Percentiles rank a stretch among this genome's conserved stretches.
Evolutionary conservation across 2,797 vertebrate genomes (phyloP).

Genomic region (Euthynnus affinis): DNA sequence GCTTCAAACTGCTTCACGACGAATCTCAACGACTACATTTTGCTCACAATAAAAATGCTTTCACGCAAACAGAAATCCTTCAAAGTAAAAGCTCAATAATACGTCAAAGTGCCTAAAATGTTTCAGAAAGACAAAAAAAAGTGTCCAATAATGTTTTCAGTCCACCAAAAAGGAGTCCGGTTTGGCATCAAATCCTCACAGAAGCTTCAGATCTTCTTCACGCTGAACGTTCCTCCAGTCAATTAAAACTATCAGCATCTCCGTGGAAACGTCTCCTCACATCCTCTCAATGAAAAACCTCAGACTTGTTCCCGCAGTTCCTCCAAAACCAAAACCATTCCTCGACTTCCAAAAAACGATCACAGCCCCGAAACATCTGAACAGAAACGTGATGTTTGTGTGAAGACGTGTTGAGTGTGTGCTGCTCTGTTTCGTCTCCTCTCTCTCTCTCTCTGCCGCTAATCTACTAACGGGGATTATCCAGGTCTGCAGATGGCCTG

Average conservation of each 20-base stretch:
- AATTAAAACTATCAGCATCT: slow-evolving; percentile 2
- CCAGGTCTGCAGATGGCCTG: slow-evolving; percentile 76
- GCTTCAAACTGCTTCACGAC: neutral
- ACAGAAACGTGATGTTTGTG: neutral
- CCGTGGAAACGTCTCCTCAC: neutral
- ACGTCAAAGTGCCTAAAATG: neutral
- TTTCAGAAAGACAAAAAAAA: neutral
- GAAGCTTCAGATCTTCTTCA: neutral
- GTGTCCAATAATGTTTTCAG: neutral
- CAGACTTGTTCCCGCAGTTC: neutral
- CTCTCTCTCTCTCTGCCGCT: slow-evolving; percentile 39
- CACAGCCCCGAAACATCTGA: neutral
- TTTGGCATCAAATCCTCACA: neutral
- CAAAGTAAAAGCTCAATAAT: neutral
- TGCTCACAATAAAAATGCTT: neutral
- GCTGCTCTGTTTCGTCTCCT: slow-evolving; percentile 13
- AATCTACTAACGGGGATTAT: slow-evolving; percentile 80
- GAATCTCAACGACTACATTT: neutral
- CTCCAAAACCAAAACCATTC: slow-evolving; percentile 3
- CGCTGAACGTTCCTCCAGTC: neutral
- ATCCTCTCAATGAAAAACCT: neutral
- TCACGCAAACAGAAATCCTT: neutral
- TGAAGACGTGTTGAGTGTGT: slow-evolving; percentile 15
- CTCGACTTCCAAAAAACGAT: neutral
- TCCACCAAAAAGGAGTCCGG: neutral